These are phyloP conservation scores for Drosophila kohkoa DNA, from an alignment of 1,140 invertebrate species.

Conservation along the genomic window DNA sequence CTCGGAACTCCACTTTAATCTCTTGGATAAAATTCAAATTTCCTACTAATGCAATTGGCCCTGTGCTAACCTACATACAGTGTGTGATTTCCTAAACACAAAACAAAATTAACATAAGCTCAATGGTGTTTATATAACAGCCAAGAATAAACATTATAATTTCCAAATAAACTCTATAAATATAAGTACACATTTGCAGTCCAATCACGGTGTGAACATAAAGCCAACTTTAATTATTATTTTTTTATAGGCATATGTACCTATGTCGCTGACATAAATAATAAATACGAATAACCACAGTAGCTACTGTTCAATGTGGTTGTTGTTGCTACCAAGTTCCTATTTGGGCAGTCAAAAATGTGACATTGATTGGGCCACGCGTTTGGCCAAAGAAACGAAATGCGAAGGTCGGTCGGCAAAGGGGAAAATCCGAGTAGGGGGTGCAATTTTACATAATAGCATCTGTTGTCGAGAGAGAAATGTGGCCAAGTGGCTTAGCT, in stretches of 20 bases:
- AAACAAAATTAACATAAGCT: slow-evolving; percentile 39
- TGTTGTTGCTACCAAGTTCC: slow-evolving; percentile 24
- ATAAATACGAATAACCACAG: slow-evolving; percentile 36
- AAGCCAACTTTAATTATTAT: slow-evolving; percentile 59
- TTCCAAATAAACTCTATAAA: slow-evolving; percentile 29
- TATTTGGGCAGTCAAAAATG: slow-evolving; percentile 34
- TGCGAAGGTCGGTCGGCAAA: slow-evolving; percentile 1
- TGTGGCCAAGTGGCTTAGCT: slow-evolving; percentile 17
- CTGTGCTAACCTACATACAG: slow-evolving; percentile 32
- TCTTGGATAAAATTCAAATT: not conserved
- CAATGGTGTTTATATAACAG: slow-evolving; percentile 33
- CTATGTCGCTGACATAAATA: slow-evolving; percentile 46
- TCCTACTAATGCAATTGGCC: slow-evolving; percentile 13
- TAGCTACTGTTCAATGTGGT: slow-evolving; percentile 3
- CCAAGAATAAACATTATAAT: slow-evolving; percentile 39
- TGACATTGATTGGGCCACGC: slow-evolving; percentile 44
- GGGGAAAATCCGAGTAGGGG: slow-evolving; percentile 33
- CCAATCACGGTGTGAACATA: slow-evolving; percentile 51
- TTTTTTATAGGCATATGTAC: slow-evolving; percentile 39
- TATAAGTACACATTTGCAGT: slow-evolving; percentile 33
- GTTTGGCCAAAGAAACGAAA: slow-evolving; percentile 26
- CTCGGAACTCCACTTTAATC: not conserved
- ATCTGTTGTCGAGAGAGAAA: slow-evolving; percentile 21
- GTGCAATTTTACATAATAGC: slow-evolving; percentile 44
- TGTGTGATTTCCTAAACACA: slow-evolving; percentile 31